Base-by-base conservation (phyloP, 2,888 invertebrate species). In the Lomographa bimaculata region DNA sequence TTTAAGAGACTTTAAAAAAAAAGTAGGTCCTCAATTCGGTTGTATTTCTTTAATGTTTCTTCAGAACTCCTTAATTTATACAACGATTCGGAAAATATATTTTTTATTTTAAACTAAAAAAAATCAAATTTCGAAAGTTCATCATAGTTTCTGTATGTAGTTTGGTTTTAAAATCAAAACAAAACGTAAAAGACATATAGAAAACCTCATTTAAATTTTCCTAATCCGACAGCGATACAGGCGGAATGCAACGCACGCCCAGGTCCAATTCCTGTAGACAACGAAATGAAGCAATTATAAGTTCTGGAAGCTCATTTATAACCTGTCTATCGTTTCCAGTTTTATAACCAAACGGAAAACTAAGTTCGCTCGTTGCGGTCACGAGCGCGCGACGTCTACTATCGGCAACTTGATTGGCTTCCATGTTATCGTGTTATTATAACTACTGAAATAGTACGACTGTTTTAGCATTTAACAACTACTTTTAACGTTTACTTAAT, bases 251-350 rank as follows among this genome's bases (percentile, higher is more conserved):
- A 60, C 57, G 58, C 54, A 59, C 14, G 14, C 55, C 60, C 66
- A 61, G 64, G 71, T 67, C 68, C 45, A 19, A 20, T 33, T 43
- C 24, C 26, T 11, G 27, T 18, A 32, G 68, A 73, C 73, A 75
- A 74, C 76, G 76, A 79, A 86, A 87, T 85, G 79, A 84, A 85
- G 85, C 86, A 86, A 86, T 87, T 87, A 86, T 83, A 87, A 86
- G 84, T 87, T 86, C 68, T 29, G 72, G 75, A 74, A 77, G 71
- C 75, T 81, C 83, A 81, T 85, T 85, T 85, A 87, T 87, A 79
- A 79, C 81, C 71, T 79, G 82, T 81, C 84, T 84, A 84, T 86
- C 81, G 82, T 70, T 72, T 33, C 60, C 69, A 67, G 77, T 79
- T 77, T 78, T 82, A 84, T 81, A 82, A 84, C 74, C 64, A 69